Percentiles rank a stretch among this genome's conserved stretches.
phyloP scores from a whole-genome alignment of 1,140 invertebrate species.

The Aphelinus certus region DNA sequence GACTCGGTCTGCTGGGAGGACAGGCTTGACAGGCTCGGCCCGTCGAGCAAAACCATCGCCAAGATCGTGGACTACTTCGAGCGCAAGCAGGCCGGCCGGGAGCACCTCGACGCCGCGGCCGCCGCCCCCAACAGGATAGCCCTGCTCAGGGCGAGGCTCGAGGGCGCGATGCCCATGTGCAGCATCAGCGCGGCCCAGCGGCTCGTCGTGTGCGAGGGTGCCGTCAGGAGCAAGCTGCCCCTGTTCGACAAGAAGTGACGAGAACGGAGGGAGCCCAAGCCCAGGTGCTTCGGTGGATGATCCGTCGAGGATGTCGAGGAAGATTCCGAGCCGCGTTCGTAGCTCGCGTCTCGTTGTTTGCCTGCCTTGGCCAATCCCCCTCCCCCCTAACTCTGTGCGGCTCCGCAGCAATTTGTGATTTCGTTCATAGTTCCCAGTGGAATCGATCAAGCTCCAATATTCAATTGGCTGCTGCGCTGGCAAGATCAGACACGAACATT shows the following conservation, averaged over 20 bases:
- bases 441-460: no score
- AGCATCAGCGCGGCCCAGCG: slow-evolving; percentile 67
- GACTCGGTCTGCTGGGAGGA: slow-evolving; percentile 77
- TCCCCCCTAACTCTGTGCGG: no score
- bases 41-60: slow-evolving; percentile 76
- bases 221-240: slow-evolving; percentile 83
- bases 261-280: slow-evolving; percentile 11
- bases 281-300: slow-evolving; percentile 9
- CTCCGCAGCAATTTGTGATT: no score
- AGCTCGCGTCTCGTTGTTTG: no score
- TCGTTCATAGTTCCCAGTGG: no score
- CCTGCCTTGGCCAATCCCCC: no score
- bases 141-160: slow-evolving; percentile 57
- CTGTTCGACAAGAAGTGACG: slow-evolving; percentile 82
- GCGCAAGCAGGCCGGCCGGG: slow-evolving; percentile 69
- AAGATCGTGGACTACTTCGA: slow-evolving; percentile 91
- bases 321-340: not conserved
- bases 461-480: no score
- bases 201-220: slow-evolving; percentile 82
- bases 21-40: slow-evolving; percentile 66
- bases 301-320: slow-evolving; percentile 3
- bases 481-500: no score
- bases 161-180: slow-evolving; percentile 56
- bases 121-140: slow-evolving; percentile 54
- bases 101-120: slow-evolving; percentile 49